phyloP scores from a whole-genome alignment of 2,797 vertebrate genomes.

The Fringilla coelebs region DNA sequence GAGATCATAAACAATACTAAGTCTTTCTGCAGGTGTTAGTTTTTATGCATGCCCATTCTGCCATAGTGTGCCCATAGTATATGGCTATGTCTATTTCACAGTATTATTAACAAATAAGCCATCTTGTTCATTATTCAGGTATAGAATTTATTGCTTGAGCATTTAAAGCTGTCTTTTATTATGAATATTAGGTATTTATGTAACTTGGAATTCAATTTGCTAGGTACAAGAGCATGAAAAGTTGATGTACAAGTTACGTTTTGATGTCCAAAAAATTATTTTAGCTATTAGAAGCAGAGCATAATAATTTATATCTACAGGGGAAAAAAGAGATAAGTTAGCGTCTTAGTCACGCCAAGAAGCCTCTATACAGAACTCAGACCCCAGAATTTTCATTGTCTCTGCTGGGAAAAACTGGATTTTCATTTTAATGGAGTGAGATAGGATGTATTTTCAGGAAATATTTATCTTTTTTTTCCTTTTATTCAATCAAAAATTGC shows the following conservation, averaged over 20 bases:
- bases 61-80: neutral
- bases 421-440: neutral
- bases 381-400: neutral
- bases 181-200: neutral
- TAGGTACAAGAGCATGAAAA: neutral
- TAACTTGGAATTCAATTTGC: neutral
- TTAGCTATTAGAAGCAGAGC: neutral
- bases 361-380: neutral
- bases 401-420: neutral
- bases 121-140: neutral
- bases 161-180: neutral
- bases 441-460: conserved; percentile 9
- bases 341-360: conserved; percentile 8
- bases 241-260: neutral
- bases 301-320: neutral
- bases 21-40: neutral
- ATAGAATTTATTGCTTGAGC: neutral
- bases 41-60: neutral
- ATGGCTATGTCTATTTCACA: neutral
- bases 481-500: neutral
- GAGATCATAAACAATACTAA: neutral
- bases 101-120: neutral
- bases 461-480: neutral
- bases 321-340: neutral
- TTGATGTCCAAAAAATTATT: neutral